Percentiles rank a stretch among this genome's conserved stretches.
phyloP scores from a whole-genome alignment of 2,888 invertebrate species.

The Muschampia plurimacula region DNA sequence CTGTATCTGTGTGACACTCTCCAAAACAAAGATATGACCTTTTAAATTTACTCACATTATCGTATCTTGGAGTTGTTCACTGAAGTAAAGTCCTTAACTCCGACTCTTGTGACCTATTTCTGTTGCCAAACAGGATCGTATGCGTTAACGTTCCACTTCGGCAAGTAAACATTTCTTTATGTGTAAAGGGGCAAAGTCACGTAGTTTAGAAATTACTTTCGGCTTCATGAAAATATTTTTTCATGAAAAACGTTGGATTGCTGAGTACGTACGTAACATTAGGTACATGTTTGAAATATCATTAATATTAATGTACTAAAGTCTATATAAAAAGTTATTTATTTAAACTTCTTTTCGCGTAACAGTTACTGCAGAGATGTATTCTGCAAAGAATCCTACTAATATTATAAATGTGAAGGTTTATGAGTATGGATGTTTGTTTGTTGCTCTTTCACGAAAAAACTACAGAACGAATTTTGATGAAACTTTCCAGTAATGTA shows the following conservation, averaged over 20 bases:
- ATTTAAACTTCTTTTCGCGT: background rate
- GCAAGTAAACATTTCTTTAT: conserved; percentile 26
- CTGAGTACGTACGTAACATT: background rate
- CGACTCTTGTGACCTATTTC: conserved; percentile 8
- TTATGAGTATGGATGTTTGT: no score
- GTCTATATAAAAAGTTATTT: background rate
- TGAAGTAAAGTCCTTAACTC: background rate
- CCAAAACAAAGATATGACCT: background rate
- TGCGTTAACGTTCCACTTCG: conserved; percentile 18
- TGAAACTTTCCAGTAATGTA: no score
- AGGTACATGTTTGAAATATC: conserved; percentile 8
- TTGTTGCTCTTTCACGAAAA: no score
- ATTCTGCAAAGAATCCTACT: no score
- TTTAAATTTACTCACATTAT: background rate
- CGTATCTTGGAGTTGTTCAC: background rate
- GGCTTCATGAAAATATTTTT: conserved; percentile 6
- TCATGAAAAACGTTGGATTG: conserved; percentile 10
- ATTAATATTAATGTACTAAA: background rate
- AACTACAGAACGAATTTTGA: no score
- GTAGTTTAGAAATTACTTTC: conserved; percentile 20
- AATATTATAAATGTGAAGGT: no score
- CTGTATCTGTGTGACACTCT: background rate
- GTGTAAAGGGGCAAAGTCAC: conserved; percentile 10
- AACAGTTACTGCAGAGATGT: background rate
- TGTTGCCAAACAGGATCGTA: conserved; percentile 13